These are phyloP conservation scores for Betta splendens DNA, from an alignment of 2,797 vertebrate genomes.

Conservation along the genomic window DNA sequence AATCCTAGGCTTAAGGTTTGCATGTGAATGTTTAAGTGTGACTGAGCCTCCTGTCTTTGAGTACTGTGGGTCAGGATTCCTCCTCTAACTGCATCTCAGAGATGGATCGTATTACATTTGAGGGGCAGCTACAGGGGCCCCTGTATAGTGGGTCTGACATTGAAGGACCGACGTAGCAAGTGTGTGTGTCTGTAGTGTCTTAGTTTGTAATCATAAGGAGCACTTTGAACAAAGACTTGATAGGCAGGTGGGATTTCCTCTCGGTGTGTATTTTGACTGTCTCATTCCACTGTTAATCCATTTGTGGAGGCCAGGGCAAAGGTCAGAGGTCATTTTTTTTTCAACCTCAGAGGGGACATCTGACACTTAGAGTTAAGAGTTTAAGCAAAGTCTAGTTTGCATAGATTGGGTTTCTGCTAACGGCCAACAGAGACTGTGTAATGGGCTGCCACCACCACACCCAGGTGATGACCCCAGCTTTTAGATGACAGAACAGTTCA, in stretches of 20 bases:
- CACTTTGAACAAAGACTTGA: slow-evolving; percentile 31
- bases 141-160: slow-evolving; percentile 41
- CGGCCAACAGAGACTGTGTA: slow-evolving; percentile 8
- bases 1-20: slow-evolving; percentile 10
- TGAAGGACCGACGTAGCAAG: slow-evolving; percentile 24
- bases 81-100: slow-evolving; percentile 47
- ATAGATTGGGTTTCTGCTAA: slow-evolving; percentile 32
- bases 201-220: slow-evolving; percentile 11
- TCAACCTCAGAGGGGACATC: slow-evolving; percentile 43
- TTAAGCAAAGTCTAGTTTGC: slow-evolving; percentile 64
- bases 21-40: slow-evolving; percentile 27
- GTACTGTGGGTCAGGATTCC: slow-evolving; percentile 53
- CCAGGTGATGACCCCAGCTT: slow-evolving; percentile 15
- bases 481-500: slow-evolving; percentile 1
- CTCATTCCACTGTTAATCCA: slow-evolving; percentile 30
- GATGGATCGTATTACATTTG: slow-evolving; percentile 65
- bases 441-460: slow-evolving; percentile 1
- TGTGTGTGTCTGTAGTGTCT: slow-evolving; percentile 7
- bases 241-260: slow-evolving; percentile 40
- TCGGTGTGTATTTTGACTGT: slow-evolving; percentile 22
- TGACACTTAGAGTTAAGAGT: slow-evolving; percentile 68
- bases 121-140: slow-evolving; percentile 54
- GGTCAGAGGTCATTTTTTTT: slow-evolving; percentile 48
- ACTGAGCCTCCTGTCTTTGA: slow-evolving; percentile 40
- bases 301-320: slow-evolving; percentile 38